Base-by-base conservation (phyloP, 1,140 invertebrate genomes). In the Calliphora vicina region DNA sequence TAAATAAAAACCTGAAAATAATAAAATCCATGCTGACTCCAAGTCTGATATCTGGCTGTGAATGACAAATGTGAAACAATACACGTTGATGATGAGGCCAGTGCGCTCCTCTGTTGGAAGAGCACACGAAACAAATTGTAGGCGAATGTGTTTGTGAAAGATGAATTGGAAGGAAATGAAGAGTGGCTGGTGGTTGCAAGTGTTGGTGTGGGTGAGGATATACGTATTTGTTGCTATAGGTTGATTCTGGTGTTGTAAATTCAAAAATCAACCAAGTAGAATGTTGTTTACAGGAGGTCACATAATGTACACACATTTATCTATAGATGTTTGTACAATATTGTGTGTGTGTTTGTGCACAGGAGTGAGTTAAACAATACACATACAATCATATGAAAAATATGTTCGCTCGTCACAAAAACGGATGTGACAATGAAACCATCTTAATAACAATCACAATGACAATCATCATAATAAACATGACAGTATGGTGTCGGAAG, bases 401-500 rank as follows among this genome's bases (percentile, higher is more conserved):
- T 78, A 78, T 78, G 74, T 78, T 78, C 74, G 74, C 74, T 35
- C 74, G 20, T 45, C 74, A 78, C 74, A 78, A 78, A 78, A 78
- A 45, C 74, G 74, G 74, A 78, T 78, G 35, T 43, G 74, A 78
- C 74, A 78, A 78, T 78, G 74, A 78, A 78, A 78, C 74, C 74
- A 25, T 78, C 74, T 78, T 78, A 78, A 78, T 78, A 78, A 78
- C 74, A 78, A 78, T 78, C 29, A 78, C 74, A 78, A 78, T 43
- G 15, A 23, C 61, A 67, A 43, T 43, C 74, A 78, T 78, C 74
- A 43, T 25, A 20, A 78, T 45, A 78, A 78, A 78, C 74, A 78
- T 78, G 74, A 78, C 74, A 78, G 74, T 78, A 78, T 78, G 74
- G 74, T 78, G 74, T 78, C 74, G 74, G 74, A 78, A 78, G 74